phyloP scores from a whole-genome alignment of 1,140 invertebrate genomes.

The Oscheius sp. region DNA sequence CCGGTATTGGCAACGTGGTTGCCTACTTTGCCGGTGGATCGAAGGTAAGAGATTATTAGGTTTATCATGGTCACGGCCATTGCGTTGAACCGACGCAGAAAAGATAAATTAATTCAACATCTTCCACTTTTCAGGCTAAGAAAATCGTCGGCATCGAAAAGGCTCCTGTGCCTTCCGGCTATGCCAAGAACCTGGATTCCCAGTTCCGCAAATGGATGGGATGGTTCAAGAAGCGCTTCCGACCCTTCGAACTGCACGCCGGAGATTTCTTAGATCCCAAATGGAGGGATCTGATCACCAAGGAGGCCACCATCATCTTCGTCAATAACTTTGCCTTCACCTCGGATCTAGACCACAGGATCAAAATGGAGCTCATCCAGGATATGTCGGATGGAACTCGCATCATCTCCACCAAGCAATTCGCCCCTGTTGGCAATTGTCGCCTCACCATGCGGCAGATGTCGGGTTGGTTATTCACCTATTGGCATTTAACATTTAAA shows the following conservation, averaged over 20 bases:
- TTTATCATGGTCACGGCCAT: no score
- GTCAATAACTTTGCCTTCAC: constrained; percentile 60
- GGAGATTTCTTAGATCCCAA: constrained; percentile 55
- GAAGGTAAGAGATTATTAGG: neutral
- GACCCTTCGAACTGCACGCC: constrained; percentile 45
- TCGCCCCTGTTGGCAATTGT: constrained; percentile 2
- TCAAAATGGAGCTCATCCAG: constrained; percentile 48
- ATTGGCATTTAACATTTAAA: neutral
- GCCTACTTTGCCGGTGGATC: constrained; percentile 54
- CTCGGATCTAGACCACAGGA: constrained; percentile 51
- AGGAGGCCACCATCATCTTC: constrained; percentile 59
- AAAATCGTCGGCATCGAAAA: constrained; percentile 55
- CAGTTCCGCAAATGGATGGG: constrained; percentile 56
- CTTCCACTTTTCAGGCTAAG: constrained; percentile 40
- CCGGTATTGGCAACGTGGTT: constrained; percentile 55
- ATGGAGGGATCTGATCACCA: constrained; percentile 52
- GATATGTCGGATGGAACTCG: constrained; percentile 53
- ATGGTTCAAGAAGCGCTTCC: constrained; percentile 52
- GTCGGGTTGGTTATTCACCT: no score
- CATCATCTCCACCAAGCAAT: constrained; percentile 56
- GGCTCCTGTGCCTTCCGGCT: constrained; percentile 47
- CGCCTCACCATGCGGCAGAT: no score
- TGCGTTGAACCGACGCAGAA: no score
- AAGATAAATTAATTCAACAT: no score
- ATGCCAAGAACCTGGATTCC: constrained; percentile 48